Evolutionary conservation across 2,113 vertebrate genomes (phyloP), one percentile per base, ranked within the genome.

Genomic region (Cranoglanis bouderius): DNA sequence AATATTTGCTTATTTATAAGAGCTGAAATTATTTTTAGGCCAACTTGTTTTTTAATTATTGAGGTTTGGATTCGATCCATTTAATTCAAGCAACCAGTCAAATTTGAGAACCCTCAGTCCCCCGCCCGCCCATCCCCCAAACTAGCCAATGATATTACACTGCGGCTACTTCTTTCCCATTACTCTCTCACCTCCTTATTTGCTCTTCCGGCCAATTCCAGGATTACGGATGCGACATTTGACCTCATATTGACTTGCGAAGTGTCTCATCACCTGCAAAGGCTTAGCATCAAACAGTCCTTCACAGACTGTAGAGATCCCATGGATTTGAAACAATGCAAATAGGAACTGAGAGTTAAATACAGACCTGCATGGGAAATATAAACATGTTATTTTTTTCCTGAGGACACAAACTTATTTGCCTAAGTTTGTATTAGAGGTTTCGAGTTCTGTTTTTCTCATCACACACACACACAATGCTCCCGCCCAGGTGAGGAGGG

Each of bases 401-500:
- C 67, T 74, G 21, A 77, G 43, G 46, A 51, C 43, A 78, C 72
- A 24, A 12, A 24, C 21, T 3, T 1, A 51, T 2, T 7, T n/a
- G 43, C 10, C 74, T 26, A 35, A 35, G 8, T 24, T 35, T 53
- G 18, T 53, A 18, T n/a, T 5, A 16, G 6, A 51, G n/a, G 19
- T 5, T 24, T 24, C 16, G 40, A 51, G 38, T 38, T 40, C 26
- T 35, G 78, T 57, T 72, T 82, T 65, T 74, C 35, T 43, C 80
- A 29, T 55, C 12, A 74, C 78, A 65, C 80, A 55, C 19, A 40
- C 63, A 24, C 32, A 89, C 13, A 70, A 65, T 80, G 59, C 53
- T 88, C 70, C 59, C 49, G 16, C 75, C 86, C 86, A 90, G 86
- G 87, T 91, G 57, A 88, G 51, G 65, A 86, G 74, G 51, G 61